Evolutionary conservation across 2,888 invertebrate genomes (phyloP).

Genomic region (Eupithecia subumbrata): DNA sequence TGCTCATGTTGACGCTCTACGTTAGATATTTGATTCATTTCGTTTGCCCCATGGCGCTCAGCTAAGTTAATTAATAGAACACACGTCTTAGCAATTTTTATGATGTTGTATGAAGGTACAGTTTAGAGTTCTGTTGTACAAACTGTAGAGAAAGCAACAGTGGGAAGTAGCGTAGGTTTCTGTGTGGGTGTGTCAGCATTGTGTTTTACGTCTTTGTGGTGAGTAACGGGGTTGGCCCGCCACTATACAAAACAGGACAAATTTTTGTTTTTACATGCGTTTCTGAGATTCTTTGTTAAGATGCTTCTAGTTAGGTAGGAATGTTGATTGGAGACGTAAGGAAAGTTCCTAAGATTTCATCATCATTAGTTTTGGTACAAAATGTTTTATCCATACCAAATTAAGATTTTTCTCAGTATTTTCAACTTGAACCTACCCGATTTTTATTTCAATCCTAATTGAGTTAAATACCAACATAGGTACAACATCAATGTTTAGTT

Average conservation of each 20-base stretch:
- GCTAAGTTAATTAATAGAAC: constrained; percentile 4
- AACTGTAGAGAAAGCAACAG: constrained; percentile 23
- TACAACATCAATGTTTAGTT: not conserved
- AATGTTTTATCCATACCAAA: not conserved
- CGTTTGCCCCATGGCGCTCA: not conserved
- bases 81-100: constrained; percentile 12
- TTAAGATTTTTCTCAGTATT: not conserved
- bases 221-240: constrained; percentile 65
- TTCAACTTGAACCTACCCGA: not conserved
- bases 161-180: constrained; percentile 24
- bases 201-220: constrained; percentile 34
- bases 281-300: not conserved
- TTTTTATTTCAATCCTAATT: not conserved
- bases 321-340: not conserved
- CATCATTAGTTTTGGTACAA: not conserved
- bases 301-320: not conserved
- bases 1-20: not conserved
- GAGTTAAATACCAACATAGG: not conserved
- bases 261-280: not conserved
- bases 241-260: constrained; percentile 40
- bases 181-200: constrained; percentile 20
- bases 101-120: constrained; percentile 7
- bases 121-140: constrained; percentile 6
- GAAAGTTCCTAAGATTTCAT: constrained; percentile 1
- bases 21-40: not conserved